These are phyloP conservation scores for Podotricha telesiphe DNA, from an alignment of 2,888 invertebrate genomes.

Conservation along the genomic window DNA sequence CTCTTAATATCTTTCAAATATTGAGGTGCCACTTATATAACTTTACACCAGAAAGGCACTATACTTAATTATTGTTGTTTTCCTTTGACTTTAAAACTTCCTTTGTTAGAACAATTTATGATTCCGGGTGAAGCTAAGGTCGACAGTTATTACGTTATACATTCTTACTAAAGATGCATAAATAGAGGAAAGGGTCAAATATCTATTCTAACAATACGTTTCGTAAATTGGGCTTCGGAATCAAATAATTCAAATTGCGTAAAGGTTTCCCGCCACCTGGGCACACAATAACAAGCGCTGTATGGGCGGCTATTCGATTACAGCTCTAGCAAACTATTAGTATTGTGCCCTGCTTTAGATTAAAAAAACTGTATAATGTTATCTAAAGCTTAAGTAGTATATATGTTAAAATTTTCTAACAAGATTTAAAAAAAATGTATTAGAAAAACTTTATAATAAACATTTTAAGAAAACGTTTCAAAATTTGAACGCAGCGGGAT, in stretches of 20 bases:
- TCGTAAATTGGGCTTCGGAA: slow-evolving; percentile 29
- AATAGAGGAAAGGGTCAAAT: slow-evolving; percentile 19
- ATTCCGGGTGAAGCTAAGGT: background rate
- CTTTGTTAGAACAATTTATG: background rate
- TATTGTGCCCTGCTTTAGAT: background rate
- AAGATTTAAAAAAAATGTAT: too few species aligned
- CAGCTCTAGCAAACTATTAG: background rate
- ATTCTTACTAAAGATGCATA: background rate
- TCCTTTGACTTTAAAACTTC: too few species aligned
- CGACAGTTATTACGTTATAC: background rate
- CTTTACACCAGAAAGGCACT: too few species aligned
- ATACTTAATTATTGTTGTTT: too few species aligned
- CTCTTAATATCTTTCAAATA: too few species aligned
- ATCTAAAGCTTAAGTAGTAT: too few species aligned
- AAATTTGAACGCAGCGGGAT: too few species aligned
- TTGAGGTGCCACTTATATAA: too few species aligned
- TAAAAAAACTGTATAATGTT: too few species aligned
- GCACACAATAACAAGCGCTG: slow-evolving; percentile 51
- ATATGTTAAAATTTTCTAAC: too few species aligned
- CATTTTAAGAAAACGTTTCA: too few species aligned
- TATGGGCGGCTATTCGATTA: background rate
- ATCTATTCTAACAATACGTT: slow-evolving; percentile 18
- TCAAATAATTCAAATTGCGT: slow-evolving; percentile 50
- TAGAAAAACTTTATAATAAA: too few species aligned
- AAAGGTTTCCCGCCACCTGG: slow-evolving; percentile 57